These are phyloP conservation scores for Remorina albescens DNA, from an alignment of 2,797 vertebrate species.

Conservation along the genomic window DNA sequence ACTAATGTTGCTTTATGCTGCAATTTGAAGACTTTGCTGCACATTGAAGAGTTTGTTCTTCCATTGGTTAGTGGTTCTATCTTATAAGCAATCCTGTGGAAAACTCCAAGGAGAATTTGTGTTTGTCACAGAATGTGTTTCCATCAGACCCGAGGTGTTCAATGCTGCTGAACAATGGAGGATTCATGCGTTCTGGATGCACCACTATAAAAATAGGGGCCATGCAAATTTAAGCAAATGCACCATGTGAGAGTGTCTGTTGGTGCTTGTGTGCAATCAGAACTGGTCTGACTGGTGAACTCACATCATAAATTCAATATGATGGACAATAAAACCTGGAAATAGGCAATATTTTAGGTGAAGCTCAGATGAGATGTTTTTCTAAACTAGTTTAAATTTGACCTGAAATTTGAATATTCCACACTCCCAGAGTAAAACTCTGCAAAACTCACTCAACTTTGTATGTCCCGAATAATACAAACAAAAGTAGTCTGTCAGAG, in stretches of 20 bases:
- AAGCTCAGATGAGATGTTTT: not conserved
- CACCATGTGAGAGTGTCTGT: conserved; percentile 39
- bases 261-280: conserved; percentile 20
- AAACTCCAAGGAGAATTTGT: conserved; percentile 13
- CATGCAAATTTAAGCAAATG: conserved; percentile 73
- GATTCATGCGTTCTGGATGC: conserved; percentile 36
- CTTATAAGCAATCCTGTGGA: conserved; percentile 1
- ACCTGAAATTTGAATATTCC: not conserved
- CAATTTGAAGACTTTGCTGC: too few species aligned
- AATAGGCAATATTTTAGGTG: not conserved
- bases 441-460: too few species aligned
- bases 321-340: not conserved
- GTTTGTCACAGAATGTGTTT: conserved; percentile 41
- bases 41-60: conserved; percentile 27
- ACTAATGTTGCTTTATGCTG: conserved; percentile 18
- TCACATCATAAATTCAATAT: not conserved
- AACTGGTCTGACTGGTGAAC: conserved; percentile 47
- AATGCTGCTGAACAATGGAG: conserved; percentile 37
- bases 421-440: not conserved
- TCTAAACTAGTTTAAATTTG: not conserved
- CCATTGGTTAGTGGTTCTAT: conserved; percentile 21
- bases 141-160: conserved; percentile 25
- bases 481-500: not conserved
- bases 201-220: conserved; percentile 32
- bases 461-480: not conserved